phyloP scores from a whole-genome alignment of 2,888 invertebrate species.

The Adelphocoris suturalis region DNA sequence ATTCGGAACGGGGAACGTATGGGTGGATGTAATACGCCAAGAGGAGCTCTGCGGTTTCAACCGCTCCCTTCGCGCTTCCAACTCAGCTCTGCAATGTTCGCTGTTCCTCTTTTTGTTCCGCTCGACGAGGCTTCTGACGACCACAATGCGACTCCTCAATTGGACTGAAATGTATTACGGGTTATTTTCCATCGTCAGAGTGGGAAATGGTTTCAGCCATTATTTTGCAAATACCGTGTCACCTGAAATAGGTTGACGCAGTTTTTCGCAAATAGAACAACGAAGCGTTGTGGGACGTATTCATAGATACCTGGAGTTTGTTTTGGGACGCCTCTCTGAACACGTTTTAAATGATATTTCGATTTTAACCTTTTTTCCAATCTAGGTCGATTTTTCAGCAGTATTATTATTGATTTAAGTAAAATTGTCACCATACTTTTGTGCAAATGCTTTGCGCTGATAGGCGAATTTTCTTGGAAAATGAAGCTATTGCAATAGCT shows the following conservation, averaged over 20 bases:
- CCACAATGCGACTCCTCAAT: conserved; percentile 39
- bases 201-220: not conserved
- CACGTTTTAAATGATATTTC: no score
- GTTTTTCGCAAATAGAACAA: no score
- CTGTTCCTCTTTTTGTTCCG: conserved; percentile 5
- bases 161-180: not conserved
- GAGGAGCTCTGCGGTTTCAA: not conserved
- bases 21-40: not conserved
- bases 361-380: no score
- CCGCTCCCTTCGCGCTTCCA: not conserved
- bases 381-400: no score
- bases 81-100: not conserved
- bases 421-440: no score
- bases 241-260: not conserved
- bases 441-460: no score
- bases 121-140: not conserved
- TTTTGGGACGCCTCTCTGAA: no score
- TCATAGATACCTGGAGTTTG: no score
- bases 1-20: not conserved
- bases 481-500: no score
- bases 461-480: no score
- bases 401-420: no score
- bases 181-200: not conserved
- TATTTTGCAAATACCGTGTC: not conserved
- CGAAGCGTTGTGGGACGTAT: no score